Conservation (phyloP, 2,888 invertebrate genomes). For the Brachypalpus laphriformis region DNA sequence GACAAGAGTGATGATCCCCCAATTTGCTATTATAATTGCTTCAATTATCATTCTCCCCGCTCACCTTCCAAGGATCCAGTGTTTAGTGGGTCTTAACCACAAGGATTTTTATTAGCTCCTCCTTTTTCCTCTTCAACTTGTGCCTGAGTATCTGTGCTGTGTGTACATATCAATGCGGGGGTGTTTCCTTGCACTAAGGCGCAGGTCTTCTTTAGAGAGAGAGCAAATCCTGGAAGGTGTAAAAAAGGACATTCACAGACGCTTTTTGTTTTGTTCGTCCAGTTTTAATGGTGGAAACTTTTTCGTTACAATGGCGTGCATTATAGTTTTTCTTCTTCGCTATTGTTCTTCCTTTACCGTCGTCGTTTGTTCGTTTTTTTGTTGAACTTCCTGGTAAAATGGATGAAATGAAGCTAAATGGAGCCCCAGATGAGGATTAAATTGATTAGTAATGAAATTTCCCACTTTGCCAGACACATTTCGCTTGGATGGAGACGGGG, state of each 20-base stretch:
- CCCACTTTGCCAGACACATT: slow-evolving; percentile 74
- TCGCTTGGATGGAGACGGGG: slow-evolving; percentile 9
- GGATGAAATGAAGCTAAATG: slow-evolving; percentile 75
- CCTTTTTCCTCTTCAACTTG: slow-evolving; percentile 27
- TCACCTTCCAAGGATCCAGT: slow-evolving; percentile 31
- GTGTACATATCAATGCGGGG: slow-evolving; percentile 36
- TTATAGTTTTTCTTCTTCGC: slow-evolving; percentile 42
- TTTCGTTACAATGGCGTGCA: slow-evolving; percentile 64
- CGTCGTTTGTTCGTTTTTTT: slow-evolving; percentile 23
- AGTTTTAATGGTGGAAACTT: slow-evolving; percentile 61
- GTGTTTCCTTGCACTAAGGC: slow-evolving; percentile 56
- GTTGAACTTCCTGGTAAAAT: slow-evolving; percentile 67
- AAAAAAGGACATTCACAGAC: slow-evolving; percentile 64
- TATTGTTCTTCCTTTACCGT: slow-evolving; percentile 31
- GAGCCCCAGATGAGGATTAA: slow-evolving; percentile 76
- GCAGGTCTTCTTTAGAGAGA: slow-evolving; percentile 53
- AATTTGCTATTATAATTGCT: slow-evolving; percentile 83
- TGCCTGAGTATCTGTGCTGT: slow-evolving; percentile 11
- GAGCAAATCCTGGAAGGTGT: slow-evolving; percentile 56
- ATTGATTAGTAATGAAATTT: slow-evolving; percentile 77
- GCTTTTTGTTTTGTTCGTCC: background rate
- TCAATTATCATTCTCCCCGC: slow-evolving; percentile 82
- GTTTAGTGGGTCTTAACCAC: slow-evolving; percentile 38
- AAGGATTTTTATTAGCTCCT: slow-evolving; percentile 68
- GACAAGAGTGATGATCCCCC: slow-evolving; percentile 82